Evolutionary conservation across 2,113 vertebrate genomes (phyloP), one percentile per base, ranked within the genome.

Genomic region (Cheilinus undulatus): DNA sequence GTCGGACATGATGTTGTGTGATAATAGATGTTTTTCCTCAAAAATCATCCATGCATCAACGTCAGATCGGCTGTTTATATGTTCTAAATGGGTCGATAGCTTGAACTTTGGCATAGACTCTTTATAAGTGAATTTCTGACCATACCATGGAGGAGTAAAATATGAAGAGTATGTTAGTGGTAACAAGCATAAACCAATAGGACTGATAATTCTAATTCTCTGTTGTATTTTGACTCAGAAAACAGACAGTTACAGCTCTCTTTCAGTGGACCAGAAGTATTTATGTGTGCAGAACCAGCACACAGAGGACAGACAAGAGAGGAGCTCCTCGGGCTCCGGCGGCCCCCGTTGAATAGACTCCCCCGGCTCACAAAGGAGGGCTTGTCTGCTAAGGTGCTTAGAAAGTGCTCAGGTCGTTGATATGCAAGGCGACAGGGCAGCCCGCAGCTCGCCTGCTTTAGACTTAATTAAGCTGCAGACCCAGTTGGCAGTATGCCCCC

Each of bases 371-470:
- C 95, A 95, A 95, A 95, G 94, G 86, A 83, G 84, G 91, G 90
- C 91, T 90, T 96, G 94, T 95, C 93, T 91, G 89, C 73, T 52
- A 90, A 92, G 85, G 88, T 89, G 87, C 92, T 94, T 86, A 90
- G 92, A 93, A 94, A 90, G 61, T 78, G 85, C 86, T 92, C 73
- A 83, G 85, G 91, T 94, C 93, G 94, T 95, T 95, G 93, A 93
- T 94, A 96, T 96, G 95, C 95, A 93, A 93, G 92, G 92, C 94
- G 89, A 92, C 86, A 59, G 92, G 80, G 83, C 90, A 87, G 88
- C 85, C 82, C 54, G 58, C 89, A 92, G 89, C 83, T 93, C 83
- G 85, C 88, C 92, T 88, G 91, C 91, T 92, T 92, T 91, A 79
- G 89, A 91, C 77, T 91, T 93, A 94, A 94, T 94, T 91, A 93